Percentiles rank a stretch among this genome's conserved stretches.
phyloP scores from a whole-genome alignment of 2,888 invertebrate species.

The Sinodicranocentrus sp. region DNA sequence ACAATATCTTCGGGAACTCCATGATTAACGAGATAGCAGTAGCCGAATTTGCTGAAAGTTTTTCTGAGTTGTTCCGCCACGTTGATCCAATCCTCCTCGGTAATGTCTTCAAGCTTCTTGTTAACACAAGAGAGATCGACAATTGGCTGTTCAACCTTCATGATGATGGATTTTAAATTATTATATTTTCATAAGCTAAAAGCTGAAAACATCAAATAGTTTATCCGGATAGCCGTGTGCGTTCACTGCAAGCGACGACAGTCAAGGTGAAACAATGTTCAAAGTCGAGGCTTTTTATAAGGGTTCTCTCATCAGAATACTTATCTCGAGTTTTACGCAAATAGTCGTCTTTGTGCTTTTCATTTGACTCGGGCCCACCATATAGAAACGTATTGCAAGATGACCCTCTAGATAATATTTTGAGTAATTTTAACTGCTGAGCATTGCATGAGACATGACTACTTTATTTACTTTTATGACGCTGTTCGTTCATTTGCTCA shows the following conservation, averaged over 20 bases:
- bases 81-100: conserved; percentile 59
- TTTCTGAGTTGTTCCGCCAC: conserved; percentile 53
- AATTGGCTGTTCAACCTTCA: conserved; percentile 41
- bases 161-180: not conserved
- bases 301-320: too few species aligned
- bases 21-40: conserved; percentile 83
- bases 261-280: not conserved
- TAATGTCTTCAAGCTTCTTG: conserved; percentile 50
- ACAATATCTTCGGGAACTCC: conserved; percentile 88
- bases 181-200: not conserved
- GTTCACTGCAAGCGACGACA: not conserved
- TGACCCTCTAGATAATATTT: too few species aligned
- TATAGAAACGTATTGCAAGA: too few species aligned
- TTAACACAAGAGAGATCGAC: conserved; percentile 61
- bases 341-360: too few species aligned
- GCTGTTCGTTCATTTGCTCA: too few species aligned
- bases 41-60: conserved; percentile 62
- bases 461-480: too few species aligned
- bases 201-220: not conserved
- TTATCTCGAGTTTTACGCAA: too few species aligned
- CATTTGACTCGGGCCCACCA: too few species aligned
- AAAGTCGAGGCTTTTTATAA: conserved; percentile 36
- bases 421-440: too few species aligned
- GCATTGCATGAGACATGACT: too few species aligned
- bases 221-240: not conserved